Evolutionary conservation across 2,113 vertebrate species (phyloP), one percentile per base, ranked within the genome.

Genomic region (Platichthys stellatus): DNA sequence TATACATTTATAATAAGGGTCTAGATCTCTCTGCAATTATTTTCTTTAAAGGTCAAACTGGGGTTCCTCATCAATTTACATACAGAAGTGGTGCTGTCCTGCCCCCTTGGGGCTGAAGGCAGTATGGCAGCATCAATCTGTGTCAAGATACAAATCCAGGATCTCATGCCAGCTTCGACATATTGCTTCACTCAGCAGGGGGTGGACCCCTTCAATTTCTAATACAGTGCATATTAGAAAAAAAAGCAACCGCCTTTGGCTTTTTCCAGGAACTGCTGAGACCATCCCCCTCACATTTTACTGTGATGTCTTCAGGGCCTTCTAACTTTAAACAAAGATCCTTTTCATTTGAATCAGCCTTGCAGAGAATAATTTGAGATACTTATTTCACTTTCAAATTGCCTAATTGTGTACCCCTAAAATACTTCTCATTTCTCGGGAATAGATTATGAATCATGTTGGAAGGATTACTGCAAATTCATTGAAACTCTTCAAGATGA

Each of bases 41-140:
- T 53, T 59, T 40, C 28, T 57, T 24, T 57, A 21, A 54, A 54
- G n/a, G 20, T 54, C 20, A 54, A 9, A 54, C n/a, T 31, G 31
- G 31, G 6, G 31, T 31, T 8, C 51, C 51, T 54, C 53, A 2
- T n/a, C 2, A 11, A 54, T 58, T 58, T 53, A 8, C 1, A 26
- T 3, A 58, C 23, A 69, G 4, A 63, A 9, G 3, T 61, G 5
- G 38, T 58, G 15, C 63, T 45, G 23, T 58, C 11, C 62, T 61
- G 80, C 70, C 83, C 67, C 47, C 71, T 21, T 63, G 59, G 72
- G 80, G 64, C 63, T 26, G 24, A 54, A 78, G 80, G 68, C 63
- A 26, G 24, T 14, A 68, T 23, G 0, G n/a, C 76, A 72, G 17
- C 47, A 51, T 51, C 23, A 54, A 15, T 15, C 2, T 14, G 3